phyloP scores from a whole-genome alignment of 2,113 vertebrate genomes.

The Ascaphus truei region DNA sequence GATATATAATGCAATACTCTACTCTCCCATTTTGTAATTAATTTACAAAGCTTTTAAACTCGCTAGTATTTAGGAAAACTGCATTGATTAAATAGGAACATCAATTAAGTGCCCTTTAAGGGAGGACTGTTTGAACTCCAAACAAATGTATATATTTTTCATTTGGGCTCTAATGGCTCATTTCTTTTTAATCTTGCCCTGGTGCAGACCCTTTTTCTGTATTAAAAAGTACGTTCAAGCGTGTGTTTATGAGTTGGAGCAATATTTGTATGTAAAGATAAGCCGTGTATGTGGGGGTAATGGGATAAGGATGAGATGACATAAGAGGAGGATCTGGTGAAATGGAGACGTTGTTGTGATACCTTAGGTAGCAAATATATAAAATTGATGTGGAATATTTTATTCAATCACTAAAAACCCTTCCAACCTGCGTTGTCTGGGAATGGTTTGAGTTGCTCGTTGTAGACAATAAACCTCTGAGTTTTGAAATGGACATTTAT shows the following conservation, averaged over 20 bases:
- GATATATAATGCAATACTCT: slow-evolving; percentile 35
- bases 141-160: slow-evolving; percentile 24
- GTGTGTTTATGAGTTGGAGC: neutral
- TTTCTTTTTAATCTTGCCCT: neutral
- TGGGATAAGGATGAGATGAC: neutral
- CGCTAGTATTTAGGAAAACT: slow-evolving; percentile 30
- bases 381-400: no score
- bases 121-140: slow-evolving; percentile 11
- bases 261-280: neutral
- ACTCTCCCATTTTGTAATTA: slow-evolving; percentile 23
- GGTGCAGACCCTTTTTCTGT: neutral
- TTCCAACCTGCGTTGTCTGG: no score
- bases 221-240: neutral
- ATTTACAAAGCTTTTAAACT: slow-evolving; percentile 38
- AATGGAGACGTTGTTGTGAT: no score
- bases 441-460: no score
- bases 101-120: slow-evolving; percentile 32
- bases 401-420: no score
- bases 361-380: no score
- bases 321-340: neutral
- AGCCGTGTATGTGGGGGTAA: neutral
- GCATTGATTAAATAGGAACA: slow-evolving; percentile 32
- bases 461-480: no score
- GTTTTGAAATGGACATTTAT: no score
- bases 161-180: neutral